These are phyloP conservation scores for Lepas anatifera DNA, from an alignment of 2,888 invertebrate genomes.

Conservation along the genomic window DNA sequence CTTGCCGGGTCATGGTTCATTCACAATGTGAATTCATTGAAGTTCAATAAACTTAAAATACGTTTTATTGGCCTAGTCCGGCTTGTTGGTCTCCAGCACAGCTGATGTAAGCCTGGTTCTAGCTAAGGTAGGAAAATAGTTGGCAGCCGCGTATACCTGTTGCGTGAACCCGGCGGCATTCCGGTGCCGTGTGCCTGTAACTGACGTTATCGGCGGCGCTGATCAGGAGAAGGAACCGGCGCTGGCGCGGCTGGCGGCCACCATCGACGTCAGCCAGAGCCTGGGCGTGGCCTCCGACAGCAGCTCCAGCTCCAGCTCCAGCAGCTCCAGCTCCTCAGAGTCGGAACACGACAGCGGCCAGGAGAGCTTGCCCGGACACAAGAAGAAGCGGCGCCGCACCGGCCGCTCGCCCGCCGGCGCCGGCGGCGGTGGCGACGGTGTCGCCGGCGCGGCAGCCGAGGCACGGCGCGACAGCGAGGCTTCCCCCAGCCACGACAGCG, in stretches of 20 bases:
- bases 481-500: not conserved
- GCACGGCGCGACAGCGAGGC: not conserved
- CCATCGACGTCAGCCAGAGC: slow-evolving; percentile 68
- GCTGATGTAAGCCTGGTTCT: too few species aligned
- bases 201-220: too few species aligned
- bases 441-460: not conserved
- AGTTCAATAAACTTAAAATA: too few species aligned
- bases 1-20: too few species aligned
- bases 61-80: too few species aligned
- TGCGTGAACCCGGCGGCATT: too few species aligned
- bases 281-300: slow-evolving; percentile 91
- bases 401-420: not conserved
- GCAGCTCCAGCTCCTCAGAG: slow-evolving; percentile 54
- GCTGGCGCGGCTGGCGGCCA: slow-evolving; percentile 62
- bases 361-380: slow-evolving; percentile 75
- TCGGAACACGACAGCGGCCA: slow-evolving; percentile 55
- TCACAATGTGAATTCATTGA: too few species aligned
- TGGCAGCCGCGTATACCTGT: too few species aligned
- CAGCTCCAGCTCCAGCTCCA: slow-evolving; percentile 65
- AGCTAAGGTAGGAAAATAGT: too few species aligned
- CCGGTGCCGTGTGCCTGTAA: too few species aligned
- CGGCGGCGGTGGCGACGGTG: not conserved
- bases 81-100: too few species aligned
- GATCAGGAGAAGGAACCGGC: slow-evolving; percentile 55
- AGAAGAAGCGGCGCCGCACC: slow-evolving; percentile 35